These are phyloP conservation scores for Heterotis niloticus DNA, from an alignment of 2,113 vertebrate genomes.

Conservation along the genomic window DNA sequence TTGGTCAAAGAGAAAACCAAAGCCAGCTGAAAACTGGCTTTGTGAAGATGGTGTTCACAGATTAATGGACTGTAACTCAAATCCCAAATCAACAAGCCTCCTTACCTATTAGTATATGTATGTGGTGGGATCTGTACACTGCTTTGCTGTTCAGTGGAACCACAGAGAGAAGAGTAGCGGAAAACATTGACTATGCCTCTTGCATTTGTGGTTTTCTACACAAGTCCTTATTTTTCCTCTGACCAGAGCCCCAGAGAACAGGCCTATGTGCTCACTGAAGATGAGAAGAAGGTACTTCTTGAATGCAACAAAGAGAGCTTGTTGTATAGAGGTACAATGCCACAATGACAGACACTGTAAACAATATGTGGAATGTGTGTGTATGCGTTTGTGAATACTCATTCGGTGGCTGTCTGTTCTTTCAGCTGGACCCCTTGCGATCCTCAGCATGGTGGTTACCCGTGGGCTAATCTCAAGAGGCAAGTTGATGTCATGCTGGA, in stretches of 20 bases:
- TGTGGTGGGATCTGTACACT: too few species aligned
- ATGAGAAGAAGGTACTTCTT: conserved; percentile 74
- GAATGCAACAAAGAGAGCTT: conserved; percentile 86
- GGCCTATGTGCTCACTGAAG: conserved; percentile 76
- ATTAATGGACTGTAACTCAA: too few species aligned
- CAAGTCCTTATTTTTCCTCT: too few species aligned
- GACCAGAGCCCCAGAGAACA: conserved; percentile 56
- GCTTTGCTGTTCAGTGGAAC: too few species aligned
- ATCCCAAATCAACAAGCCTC: too few species aligned
- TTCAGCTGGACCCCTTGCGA: conserved; percentile 80
- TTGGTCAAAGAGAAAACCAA: too few species aligned
- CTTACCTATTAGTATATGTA: too few species aligned
- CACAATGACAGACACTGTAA: neutral
- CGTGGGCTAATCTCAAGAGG: conserved; percentile 79
- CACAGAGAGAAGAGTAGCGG: too few species aligned
- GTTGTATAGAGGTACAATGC: conserved; percentile 81
- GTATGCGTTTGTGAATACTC: neutral
- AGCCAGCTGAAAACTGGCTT: too few species aligned
- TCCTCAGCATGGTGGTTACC: conserved; percentile 73
- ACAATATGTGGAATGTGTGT: neutral
- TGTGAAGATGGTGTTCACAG: too few species aligned
- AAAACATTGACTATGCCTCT: too few species aligned
- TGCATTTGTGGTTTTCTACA: too few species aligned
- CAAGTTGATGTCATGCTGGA: conserved; percentile 48
- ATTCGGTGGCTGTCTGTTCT: neutral